Evolutionary conservation across 2,113 vertebrate species (phyloP).

Genomic region (Plotosus lineatus): DNA sequence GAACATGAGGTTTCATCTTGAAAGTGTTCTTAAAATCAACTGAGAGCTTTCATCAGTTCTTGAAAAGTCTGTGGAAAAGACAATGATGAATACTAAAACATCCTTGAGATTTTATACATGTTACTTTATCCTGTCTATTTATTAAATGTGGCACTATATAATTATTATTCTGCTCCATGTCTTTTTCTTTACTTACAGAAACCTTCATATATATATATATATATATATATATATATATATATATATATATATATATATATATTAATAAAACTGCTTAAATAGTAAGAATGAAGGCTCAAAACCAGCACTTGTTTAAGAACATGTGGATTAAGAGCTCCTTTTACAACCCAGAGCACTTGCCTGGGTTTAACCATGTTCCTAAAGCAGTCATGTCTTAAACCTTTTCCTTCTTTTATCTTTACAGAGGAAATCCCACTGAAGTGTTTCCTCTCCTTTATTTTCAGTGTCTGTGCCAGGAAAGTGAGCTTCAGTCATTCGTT

Average conservation of each 20-base stretch:
- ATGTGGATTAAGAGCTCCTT: background rate
- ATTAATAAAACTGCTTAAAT: background rate
- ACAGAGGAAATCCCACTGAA: slow-evolving; percentile 18
- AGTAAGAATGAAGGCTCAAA: background rate
- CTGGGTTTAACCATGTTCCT: slow-evolving; percentile 21
- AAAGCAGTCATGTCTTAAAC: slow-evolving; percentile 43
- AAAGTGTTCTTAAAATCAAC: background rate
- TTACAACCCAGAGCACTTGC: slow-evolving; percentile 4
- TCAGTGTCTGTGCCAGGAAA: slow-evolving; percentile 47
- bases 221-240: background rate
- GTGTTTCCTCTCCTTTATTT: slow-evolving; percentile 17
- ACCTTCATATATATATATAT: background rate
- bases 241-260: background rate
- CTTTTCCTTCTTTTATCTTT: slow-evolving; percentile 62
- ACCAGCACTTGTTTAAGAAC: background rate
- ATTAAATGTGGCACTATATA: background rate
- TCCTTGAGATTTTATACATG: background rate
- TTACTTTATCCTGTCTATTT: background rate
- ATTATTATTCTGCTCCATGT: slow-evolving; percentile 5
- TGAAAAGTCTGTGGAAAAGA: background rate
- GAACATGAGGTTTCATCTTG: background rate
- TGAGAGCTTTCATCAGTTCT: background rate
- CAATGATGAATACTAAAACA: background rate
- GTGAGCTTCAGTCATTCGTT: slow-evolving; percentile 53
- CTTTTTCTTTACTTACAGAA: background rate